phyloP scores from a whole-genome alignment of 2,888 invertebrate genomes.

The Liodrosophila aerea region DNA sequence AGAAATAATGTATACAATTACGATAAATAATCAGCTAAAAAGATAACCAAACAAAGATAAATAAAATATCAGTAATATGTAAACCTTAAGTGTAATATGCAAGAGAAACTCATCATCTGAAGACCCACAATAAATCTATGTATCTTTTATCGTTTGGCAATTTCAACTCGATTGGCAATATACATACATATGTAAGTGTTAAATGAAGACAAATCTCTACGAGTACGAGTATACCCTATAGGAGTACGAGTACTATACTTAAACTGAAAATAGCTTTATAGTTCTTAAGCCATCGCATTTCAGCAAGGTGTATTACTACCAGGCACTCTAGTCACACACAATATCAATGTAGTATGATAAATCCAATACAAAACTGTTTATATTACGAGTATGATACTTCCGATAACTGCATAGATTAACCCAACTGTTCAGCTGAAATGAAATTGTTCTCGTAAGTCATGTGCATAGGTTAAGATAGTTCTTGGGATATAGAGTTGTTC shows the following conservation, averaged over 20 bases:
- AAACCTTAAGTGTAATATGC: slow-evolving; percentile 4
- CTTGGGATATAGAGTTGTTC: slow-evolving; percentile 28
- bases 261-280: slow-evolving; percentile 81
- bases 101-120: slow-evolving; percentile 16
- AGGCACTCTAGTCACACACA: slow-evolving; percentile 41
- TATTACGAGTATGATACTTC: slow-evolving; percentile 9
- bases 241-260: slow-evolving; percentile 63
- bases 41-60: slow-evolving; percentile 25
- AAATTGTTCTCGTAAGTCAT: slow-evolving; percentile 42
- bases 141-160: slow-evolving; percentile 27
- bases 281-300: slow-evolving; percentile 69
- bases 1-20: slow-evolving; percentile 15
- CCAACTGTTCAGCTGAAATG: slow-evolving; percentile 62
- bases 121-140: slow-evolving; percentile 10
- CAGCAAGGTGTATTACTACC: slow-evolving; percentile 3
- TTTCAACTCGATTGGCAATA: slow-evolving; percentile 41
- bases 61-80: slow-evolving; percentile 12
- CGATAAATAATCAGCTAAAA: slow-evolving; percentile 18
- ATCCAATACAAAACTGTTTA: slow-evolving; percentile 20
- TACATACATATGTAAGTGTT: slow-evolving; percentile 39
- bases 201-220: slow-evolving; percentile 67
- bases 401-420: slow-evolving; percentile 31
- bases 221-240: slow-evolving; percentile 38
- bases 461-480: slow-evolving; percentile 38
- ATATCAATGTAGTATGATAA: slow-evolving; percentile 41